Conservation (phyloP, 2,797 vertebrate genomes). For the Numenius phaeopus region DNA sequence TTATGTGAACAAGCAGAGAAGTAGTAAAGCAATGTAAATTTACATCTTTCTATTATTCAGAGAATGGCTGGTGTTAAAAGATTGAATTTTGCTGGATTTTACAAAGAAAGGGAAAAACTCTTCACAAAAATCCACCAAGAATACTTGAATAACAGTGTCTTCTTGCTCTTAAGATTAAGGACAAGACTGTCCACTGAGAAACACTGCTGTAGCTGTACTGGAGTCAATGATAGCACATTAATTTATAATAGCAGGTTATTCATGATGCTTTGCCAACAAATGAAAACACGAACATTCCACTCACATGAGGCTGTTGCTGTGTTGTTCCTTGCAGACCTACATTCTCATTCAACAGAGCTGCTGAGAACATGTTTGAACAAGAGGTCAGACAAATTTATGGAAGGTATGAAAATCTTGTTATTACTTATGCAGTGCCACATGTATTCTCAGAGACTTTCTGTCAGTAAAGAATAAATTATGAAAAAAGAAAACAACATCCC, state of each 20-base stretch:
- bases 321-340: background rate
- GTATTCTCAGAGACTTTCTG: conserved; percentile 10
- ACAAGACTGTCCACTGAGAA: background rate
- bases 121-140: background rate
- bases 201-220: background rate
- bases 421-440: conserved; percentile 23
- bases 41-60: background rate
- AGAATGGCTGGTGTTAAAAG: background rate
- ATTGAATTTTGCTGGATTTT: background rate
- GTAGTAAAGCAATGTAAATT: background rate
- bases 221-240: background rate
- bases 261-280: background rate
- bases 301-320: background rate
- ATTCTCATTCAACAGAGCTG: background rate
- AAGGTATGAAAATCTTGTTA: conserved; percentile 34
- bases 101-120: background rate
- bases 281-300: background rate
- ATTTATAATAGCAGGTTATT: conserved; percentile 2
- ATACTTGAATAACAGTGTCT: background rate
- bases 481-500: background rate
- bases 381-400: conserved; percentile 29
- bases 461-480: conserved; percentile 22
- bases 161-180: background rate
- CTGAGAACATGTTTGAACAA: conserved; percentile 45
- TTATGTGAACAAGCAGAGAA: background rate